Percentiles rank a stretch among this genome's conserved stretches.
Evolutionary conservation across 2,797 vertebrate genomes (phyloP).

Genomic region (Chelidonichthys spinosus): DNA sequence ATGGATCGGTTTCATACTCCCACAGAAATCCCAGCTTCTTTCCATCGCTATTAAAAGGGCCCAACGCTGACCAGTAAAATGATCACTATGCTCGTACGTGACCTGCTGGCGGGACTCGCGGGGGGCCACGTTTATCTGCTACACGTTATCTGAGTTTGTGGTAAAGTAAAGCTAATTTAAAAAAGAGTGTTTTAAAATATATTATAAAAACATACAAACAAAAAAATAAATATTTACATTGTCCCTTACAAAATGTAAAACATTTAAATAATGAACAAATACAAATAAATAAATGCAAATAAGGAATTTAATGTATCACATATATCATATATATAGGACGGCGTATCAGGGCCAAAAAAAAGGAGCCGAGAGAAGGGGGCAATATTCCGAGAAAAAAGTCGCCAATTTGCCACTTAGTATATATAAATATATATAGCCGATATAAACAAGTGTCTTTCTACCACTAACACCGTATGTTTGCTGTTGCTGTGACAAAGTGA

Average conservation of each 20-base stretch:
- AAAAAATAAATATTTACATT: background rate
- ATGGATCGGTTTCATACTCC: conserved; percentile 72
- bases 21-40: conserved; percentile 66
- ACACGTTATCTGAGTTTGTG: no score
- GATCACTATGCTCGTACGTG: conserved; percentile 51
- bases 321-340: no score
- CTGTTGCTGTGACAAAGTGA: no score
- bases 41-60: conserved; percentile 60
- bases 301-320: no score
- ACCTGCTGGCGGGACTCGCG: conserved; percentile 29
- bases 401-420: no score
- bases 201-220: background rate
- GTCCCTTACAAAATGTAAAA: background rate
- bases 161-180: background rate
- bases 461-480: no score
- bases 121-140: background rate
- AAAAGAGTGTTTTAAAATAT: background rate
- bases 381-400: no score
- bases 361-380: no score
- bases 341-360: no score
- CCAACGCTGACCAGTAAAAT: conserved; percentile 70
- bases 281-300: background rate
- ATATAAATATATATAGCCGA: no score
- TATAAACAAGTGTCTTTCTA: no score
- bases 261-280: no score